Evolutionary conservation across 2,888 invertebrate species (phyloP), one percentile per base, ranked within the genome.

Genomic region (Drosophila hawaiiensis): DNA sequence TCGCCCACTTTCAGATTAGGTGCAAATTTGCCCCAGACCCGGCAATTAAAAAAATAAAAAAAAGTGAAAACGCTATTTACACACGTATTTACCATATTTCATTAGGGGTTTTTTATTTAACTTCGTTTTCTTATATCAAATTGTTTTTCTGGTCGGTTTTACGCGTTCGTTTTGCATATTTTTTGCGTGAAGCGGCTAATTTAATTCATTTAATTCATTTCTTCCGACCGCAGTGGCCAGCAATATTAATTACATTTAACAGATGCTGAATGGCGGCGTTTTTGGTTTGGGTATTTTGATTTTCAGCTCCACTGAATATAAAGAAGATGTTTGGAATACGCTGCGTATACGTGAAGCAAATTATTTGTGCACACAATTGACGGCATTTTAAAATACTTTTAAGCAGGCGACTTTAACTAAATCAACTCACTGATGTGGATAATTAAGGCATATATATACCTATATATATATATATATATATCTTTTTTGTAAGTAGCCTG

Each of bases 1-100:
- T 78, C 78, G 73, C 55, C 41, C 58, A 59, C 50, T 31, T 76
- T 71, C 62, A 67, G 64, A 63, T 80, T 67, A 74, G 75, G 89
- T 76, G 84, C 33, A 68, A 89, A 84, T 87, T 82, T 69, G 62
- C 50, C 65, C 78, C 68, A 39, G 67, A 14, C 52, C 61, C 14
- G 22, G 64, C 67, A 50, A 56, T 78, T 72, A 70, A 68, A 49
- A 56, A 47, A 39, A 49, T 14, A 47, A 1, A 54, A 39, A 39
- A 63, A 67, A 70, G 68, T 70, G 25, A 50, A 47, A 54, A 49
- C 56, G 83, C 73, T 76, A 76, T 80, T 84, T 80, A 73, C 78
- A 82, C 88, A 71, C 78, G 68, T 62, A 84, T 86, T 81, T 75
- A 78, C 56, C 81, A 86, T 78, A 73, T 80, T 78, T 69, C 68